These are phyloP conservation scores for Nesidiocoris tenuis DNA, from an alignment of 2,888 invertebrate genomes.

Conservation along the genomic window DNA sequence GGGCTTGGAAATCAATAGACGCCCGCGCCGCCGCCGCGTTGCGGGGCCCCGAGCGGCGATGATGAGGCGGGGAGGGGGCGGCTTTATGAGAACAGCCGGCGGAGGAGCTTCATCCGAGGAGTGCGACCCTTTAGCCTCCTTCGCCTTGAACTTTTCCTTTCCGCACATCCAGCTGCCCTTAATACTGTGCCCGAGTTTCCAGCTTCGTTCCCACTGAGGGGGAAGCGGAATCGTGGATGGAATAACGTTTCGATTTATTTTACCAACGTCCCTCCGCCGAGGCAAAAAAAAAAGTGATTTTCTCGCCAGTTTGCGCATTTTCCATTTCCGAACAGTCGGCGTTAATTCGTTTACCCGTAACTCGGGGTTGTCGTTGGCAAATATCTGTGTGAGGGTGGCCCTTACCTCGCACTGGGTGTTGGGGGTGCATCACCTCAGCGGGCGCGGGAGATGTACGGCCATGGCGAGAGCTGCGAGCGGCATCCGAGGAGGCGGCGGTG, in stretches of 20 bases:
- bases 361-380: neutral
- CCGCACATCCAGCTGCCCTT: too few species aligned
- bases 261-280: neutral
- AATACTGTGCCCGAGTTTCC: neutral
- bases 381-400: neutral
- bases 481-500: slow-evolving; percentile 7
- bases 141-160: neutral
- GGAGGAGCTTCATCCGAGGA: neutral
- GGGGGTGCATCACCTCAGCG: slow-evolving; percentile 29
- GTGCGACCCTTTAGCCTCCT: neutral
- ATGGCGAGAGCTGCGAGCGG: slow-evolving; percentile 16
- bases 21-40: slow-evolving; percentile 42
- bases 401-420: slow-evolving; percentile 20
- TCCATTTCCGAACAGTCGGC: neutral
- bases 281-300: neutral
- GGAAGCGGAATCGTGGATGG: neutral
- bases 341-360: neutral
- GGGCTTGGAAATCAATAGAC: slow-evolving; percentile 36
- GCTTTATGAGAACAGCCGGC: slow-evolving; percentile 17
- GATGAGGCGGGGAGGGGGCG: slow-evolving; percentile 14
- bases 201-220: neutral
- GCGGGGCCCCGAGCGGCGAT: neutral
- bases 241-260: neutral
- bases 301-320: neutral
- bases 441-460: slow-evolving; percentile 31